Base-by-base conservation (phyloP, 2,113 vertebrate species). In the Aspiorhynchus laticeps region DNA sequence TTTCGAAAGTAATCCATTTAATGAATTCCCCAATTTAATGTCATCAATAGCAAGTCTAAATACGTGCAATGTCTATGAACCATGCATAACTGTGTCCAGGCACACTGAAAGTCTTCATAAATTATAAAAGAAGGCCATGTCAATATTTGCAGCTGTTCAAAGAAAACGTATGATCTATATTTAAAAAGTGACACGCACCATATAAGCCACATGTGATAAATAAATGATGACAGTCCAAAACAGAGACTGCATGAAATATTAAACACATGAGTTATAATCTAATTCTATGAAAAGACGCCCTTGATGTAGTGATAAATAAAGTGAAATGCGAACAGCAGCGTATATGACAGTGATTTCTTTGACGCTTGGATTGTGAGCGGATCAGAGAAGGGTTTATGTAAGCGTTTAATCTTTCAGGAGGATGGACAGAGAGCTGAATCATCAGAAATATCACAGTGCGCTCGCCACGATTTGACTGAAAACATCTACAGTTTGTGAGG, bases 161-260 rank as follows among this genome's bases (percentile, higher is more conserved):
- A 78, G 46, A 28, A 33, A 78, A 53, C 8, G 0, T 78, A 53
- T 78, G 75, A 78, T 78, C 75, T 78, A 78, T 78, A 33, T 11
- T 78, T 78, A 53, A 78, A 51, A 77, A 31, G 75, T 51, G 43
- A 33, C 75, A 78, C 1, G 7, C 14, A 19, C 26, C 75, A 77
- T 10, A 51, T 77, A 77, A 48, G 12, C 26, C 26, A 24, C 41
- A 46, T 28, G 74, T 53, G 17, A 53, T 53, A 7, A 53, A 53
- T 19, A 53, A 21, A 53, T 19, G 51, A 53, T 53, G 51, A 53
- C 51, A 53, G 51, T 17, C 41, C 41, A n/a, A 46, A 11, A 36
- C 69, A 7, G 31, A 74, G 36, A 41, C 6, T 28, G 41, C 26
- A 31, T 3, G 17, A 19, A 77, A 77, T 53, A 77, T 31, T 19